Conservation (phyloP, 2,797 vertebrate species). For the Petrocephalus schoutedeni region DNA sequence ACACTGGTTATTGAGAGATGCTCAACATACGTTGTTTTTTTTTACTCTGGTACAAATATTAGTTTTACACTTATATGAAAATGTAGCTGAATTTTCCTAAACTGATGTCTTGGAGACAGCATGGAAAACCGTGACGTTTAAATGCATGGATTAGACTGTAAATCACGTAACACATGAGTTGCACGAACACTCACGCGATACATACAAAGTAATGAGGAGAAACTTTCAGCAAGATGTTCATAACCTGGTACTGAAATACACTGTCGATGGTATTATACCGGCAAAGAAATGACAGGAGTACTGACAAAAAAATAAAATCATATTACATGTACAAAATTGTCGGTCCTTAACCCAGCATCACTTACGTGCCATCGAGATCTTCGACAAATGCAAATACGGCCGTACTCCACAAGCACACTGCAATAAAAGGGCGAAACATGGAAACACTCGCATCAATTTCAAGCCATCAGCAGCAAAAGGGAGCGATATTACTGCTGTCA, state of each 20-base stretch:
- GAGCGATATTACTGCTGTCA: neutral
- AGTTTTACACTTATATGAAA: no score
- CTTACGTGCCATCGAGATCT: slow-evolving; percentile 71
- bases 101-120: neutral
- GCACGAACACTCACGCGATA: neutral
- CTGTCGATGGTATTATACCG: neutral
- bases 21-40: neutral
- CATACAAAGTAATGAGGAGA: neutral
- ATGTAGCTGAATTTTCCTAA: neutral
- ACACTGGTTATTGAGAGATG: neutral
- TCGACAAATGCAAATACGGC: slow-evolving; percentile 59
- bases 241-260: neutral
- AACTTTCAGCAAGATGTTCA: neutral
- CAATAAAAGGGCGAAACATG: neutral
- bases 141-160: neutral
- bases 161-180: neutral
- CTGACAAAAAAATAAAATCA: neutral
- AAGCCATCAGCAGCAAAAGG: neutral
- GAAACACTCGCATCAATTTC: neutral
- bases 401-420: slow-evolving; percentile 49
- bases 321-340: neutral
- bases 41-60: neutral
- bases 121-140: neutral
- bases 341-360: slow-evolving; percentile 31
- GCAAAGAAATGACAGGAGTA: neutral